Evolutionary conservation across 1,140 invertebrate genomes (phyloP).

Genomic region (Papilio polytes): DNA sequence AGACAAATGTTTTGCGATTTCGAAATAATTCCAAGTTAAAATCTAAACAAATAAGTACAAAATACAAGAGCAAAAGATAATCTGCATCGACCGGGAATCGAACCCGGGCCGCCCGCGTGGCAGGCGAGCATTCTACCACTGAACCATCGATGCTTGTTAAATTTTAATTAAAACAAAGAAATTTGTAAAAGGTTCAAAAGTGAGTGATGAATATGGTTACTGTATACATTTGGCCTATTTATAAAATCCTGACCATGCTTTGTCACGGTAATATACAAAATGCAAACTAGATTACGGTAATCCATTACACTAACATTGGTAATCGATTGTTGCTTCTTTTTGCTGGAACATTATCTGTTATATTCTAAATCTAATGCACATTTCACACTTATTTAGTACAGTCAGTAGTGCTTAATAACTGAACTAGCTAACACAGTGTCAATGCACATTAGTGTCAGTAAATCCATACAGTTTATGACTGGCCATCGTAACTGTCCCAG

Average conservation of each 20-base stretch:
- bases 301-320: neutral
- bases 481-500: too few species aligned
- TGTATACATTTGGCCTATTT: neutral
- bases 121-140: conserved; percentile 35
- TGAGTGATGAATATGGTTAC: neutral
- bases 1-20: neutral
- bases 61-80: neutral
- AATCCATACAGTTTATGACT: too few species aligned
- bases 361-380: too few species aligned
- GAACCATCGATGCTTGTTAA: conserved; percentile 19
- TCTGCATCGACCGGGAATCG: conserved; percentile 30
- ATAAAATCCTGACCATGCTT: neutral
- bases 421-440: too few species aligned
- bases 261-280: conserved; percentile 6
- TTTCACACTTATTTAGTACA: too few species aligned
- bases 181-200: neutral
- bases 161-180: neutral
- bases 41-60: neutral
- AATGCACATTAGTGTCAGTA: too few species aligned
- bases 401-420: too few species aligned
- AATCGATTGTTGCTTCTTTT: neutral
- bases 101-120: conserved; percentile 27
- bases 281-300: neutral
- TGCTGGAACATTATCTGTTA: too few species aligned
- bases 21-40: too few species aligned